A percentile compares a stretch with the other conserved stretches of the same genome.
Evolutionary conservation across 2,797 vertebrate genomes (phyloP).

Genomic region (Pachyuromys duprasi): DNA sequence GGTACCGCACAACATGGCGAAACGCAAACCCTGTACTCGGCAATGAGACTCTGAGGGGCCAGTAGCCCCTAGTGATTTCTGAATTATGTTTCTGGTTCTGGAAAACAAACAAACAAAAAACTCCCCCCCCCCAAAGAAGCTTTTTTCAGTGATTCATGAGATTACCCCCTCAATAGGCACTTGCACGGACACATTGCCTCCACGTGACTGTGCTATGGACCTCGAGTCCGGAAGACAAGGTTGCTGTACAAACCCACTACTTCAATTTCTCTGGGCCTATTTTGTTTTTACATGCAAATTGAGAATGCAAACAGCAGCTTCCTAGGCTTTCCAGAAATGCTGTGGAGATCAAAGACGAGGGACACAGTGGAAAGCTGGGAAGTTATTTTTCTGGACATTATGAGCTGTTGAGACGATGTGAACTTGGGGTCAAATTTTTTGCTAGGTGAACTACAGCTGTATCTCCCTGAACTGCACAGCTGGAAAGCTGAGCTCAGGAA

Average conservation of each 20-base stretch:
- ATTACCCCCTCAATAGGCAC: too few species aligned
- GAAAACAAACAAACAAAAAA: background rate
- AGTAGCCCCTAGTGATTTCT: background rate
- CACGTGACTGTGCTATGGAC: accelerated
- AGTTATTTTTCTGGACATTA: background rate
- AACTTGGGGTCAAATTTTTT: background rate
- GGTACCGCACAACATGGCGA: background rate
- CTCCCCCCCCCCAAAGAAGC: background rate
- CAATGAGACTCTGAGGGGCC: background rate
- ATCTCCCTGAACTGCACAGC: background rate
- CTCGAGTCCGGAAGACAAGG: background rate
- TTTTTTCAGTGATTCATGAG: background rate
- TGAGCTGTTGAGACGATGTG: background rate
- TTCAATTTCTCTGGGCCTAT: background rate
- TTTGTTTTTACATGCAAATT: background rate
- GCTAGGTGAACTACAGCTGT: background rate
- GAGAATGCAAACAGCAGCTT: background rate
- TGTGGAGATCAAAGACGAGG: background rate
- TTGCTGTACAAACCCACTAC: background rate
- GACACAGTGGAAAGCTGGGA: background rate
- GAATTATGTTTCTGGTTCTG: background rate
- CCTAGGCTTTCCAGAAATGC: background rate
- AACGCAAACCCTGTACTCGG: background rate
- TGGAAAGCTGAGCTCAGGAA: background rate
- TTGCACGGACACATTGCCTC: background rate